Evolutionary conservation across 2,888 invertebrate species (phyloP).

Genomic region (Augochlorella aurata): DNA sequence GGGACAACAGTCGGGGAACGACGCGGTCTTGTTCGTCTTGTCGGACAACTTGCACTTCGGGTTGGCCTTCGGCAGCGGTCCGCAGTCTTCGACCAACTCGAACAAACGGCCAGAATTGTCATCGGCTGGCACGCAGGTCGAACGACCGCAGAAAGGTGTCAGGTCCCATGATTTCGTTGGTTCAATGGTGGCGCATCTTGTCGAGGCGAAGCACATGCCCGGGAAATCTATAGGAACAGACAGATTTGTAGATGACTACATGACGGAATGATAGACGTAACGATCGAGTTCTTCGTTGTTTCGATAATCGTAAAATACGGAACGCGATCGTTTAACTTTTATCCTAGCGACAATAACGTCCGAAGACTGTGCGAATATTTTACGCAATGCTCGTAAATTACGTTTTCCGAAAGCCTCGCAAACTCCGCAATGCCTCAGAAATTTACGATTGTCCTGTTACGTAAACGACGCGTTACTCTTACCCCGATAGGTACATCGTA

Average conservation of each 20-base stretch:
- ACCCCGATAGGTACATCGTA: neutral
- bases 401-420: neutral
- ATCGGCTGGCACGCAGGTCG: conserved; percentile 92
- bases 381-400: neutral
- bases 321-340: too few species aligned
- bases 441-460: neutral
- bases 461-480: neutral
- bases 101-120: conserved; percentile 89
- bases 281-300: too few species aligned
- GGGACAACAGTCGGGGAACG: conserved; percentile 94
- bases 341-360: neutral
- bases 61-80: conserved; percentile 93
- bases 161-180: conserved; percentile 93
- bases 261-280: too few species aligned
- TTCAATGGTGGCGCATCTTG: conserved; percentile 93
- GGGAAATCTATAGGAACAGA: conserved; percentile 88
- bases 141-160: conserved; percentile 94
- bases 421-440: neutral
- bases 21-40: conserved; percentile 94
- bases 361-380: neutral
- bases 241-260: neutral
- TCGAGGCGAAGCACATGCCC: conserved; percentile 95
- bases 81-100: conserved; percentile 94
- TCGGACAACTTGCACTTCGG: conserved; percentile 94
- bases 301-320: too few species aligned